These are phyloP conservation scores for Cylloceria caligata DNA, from an alignment of 2,888 invertebrate genomes.

Conservation along the genomic window DNA sequence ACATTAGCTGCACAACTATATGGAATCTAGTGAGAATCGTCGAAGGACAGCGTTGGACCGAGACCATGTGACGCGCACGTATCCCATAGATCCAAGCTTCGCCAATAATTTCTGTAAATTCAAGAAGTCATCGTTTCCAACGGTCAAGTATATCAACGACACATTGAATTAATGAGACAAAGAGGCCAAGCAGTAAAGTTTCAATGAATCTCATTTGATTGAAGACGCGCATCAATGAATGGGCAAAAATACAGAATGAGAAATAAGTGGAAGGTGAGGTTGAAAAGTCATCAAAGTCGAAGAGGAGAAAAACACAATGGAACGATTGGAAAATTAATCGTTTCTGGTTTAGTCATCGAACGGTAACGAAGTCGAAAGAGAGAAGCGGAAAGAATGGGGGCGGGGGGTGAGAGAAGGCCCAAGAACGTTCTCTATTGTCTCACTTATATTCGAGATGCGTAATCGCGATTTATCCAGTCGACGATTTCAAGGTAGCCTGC, in stretches of 20 bases:
- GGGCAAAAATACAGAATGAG: conserved; percentile 13
- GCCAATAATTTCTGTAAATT: neutral
- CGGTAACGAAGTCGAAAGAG: conserved; percentile 27
- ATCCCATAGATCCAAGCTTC: too few relatives aligned
- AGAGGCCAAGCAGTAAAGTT: neutral
- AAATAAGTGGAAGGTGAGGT: too few relatives aligned
- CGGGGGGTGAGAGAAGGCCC: conserved; percentile 23
- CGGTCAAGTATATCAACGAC: neutral
- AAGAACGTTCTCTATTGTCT: conserved; percentile 68
- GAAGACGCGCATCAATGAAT: conserved; percentile 8
- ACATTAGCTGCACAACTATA: conserved; percentile 54
- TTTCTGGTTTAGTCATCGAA: conserved; percentile 69
- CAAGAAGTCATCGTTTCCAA: neutral
- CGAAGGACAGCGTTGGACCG: conserved; percentile 24
- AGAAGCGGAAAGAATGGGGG: neutral
- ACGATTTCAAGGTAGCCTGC: conserved; percentile 72
- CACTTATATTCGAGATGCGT: conserved; percentile 67
- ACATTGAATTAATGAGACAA: neutral
- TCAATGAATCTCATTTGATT: neutral
- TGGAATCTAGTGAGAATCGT: neutral
- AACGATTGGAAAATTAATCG: conserved; percentile 65
- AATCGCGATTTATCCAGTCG: conserved; percentile 69
- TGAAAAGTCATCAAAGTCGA: conserved; percentile 26
- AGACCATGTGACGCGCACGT: neutral
- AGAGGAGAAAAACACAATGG: conserved; percentile 44